Base-by-base conservation (phyloP, 2,888 invertebrate species). In the Tenthredo scrophulariae region DNA sequence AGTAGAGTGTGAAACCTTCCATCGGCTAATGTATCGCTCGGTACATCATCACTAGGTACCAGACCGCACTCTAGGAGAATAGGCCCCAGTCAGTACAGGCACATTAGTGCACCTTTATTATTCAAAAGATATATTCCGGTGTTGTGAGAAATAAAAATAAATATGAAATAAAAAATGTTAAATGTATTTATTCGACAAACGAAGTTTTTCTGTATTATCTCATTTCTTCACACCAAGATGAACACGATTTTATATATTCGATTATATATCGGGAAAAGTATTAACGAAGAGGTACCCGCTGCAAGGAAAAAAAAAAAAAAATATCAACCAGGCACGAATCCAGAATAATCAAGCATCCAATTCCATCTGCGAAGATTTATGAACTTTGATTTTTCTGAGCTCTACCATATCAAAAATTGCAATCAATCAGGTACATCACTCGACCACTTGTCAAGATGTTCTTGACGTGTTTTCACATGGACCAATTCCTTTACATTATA, bases 11-110 rank as follows among this genome's bases (percentile, higher is more conserved):
- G 13, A 62, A 80, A 15, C 50, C 80, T 80, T 62, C 58, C 54
- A 79, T 79, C 79, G 50, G 79, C 58, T 79, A 79, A 79, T 79
- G 79, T 58, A 37, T 33, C n/a, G 79, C 54, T 58, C 54, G 62
- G n/a, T 54, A 77, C 40, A 77, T 50, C 77, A 33, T 10, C 50
- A 18, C 77, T 46, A 40, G 15, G 50, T 43, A 54, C 77, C 77
- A 54, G 18, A 54, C 77, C 77, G 29, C 29, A 54, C 40, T 77
- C 40, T 37, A 9, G 18, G 33, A 77, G 77, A 77, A 54, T 77
- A 43, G 40, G 29, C 40, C 50, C 7, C 4, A 50, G 77, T 50
- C 33, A 77, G 77, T 22, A 18, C 13, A 46, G 43, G n/a, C 9
- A 54, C 54, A 77, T 54, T 37, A 37, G 50, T 1, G 13, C 18